Percentiles rank a stretch among this genome's conserved stretches.
Conservation (phyloP, 2,797 vertebrate species). For the Enteromius fasciolatus region DNA sequence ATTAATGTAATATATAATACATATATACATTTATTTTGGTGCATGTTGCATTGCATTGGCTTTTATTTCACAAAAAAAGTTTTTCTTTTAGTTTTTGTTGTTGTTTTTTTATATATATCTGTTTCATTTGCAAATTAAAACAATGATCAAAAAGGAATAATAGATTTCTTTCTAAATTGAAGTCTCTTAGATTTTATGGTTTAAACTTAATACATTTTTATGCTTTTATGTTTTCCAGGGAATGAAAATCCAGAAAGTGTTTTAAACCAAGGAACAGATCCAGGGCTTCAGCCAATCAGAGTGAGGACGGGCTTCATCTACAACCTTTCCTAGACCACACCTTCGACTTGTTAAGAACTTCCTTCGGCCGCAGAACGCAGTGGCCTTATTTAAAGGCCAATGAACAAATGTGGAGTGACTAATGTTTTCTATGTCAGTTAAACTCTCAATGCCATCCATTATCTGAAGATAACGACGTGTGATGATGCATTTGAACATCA, state of each 20-base stretch:
- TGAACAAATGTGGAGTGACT: conserved; percentile 27
- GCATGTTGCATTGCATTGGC: neutral
- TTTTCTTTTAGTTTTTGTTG: too few relatives aligned
- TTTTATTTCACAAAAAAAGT: neutral
- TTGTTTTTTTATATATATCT: too few relatives aligned
- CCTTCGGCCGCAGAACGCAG: neutral
- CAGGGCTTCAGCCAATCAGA: conserved; percentile 66
- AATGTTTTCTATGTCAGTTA: conserved; percentile 8
- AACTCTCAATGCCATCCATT: neutral
- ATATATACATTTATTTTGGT: neutral
- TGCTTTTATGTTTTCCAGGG: conserved; percentile 56
- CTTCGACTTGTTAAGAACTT: neutral
- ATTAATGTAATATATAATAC: too few relatives aligned
- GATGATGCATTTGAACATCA: conserved; percentile 16
- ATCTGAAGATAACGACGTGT: neutral
- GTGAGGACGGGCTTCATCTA: conserved; percentile 58
- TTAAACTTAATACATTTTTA: neutral
- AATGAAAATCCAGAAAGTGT: conserved; percentile 49
- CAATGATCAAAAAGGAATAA: neutral
- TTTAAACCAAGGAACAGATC: conserved; percentile 61
- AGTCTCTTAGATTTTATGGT: neutral
- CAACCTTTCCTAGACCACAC: conserved; percentile 27
- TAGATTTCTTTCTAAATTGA: too few relatives aligned
- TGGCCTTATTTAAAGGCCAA: neutral
- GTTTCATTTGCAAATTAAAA: neutral